Conservation (phyloP, 2,888 invertebrate species). For the Dendrolimus pini region DNA sequence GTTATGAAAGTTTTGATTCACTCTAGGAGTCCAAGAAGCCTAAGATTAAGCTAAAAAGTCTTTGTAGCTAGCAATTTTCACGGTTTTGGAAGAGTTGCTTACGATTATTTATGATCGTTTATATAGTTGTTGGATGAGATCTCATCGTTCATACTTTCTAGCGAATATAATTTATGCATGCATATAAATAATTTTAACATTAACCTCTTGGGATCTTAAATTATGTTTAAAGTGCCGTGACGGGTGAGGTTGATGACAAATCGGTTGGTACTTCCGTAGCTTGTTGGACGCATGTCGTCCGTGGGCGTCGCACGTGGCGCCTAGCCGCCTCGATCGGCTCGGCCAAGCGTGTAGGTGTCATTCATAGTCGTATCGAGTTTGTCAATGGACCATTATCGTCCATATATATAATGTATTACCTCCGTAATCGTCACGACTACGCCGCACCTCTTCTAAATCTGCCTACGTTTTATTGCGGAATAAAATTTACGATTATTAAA, state of each 20-base stretch:
- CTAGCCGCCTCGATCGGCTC: constrained; percentile 15
- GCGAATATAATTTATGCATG: not conserved
- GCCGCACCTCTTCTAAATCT: not conserved
- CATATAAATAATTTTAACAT: not conserved
- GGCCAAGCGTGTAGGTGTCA: constrained; percentile 16
- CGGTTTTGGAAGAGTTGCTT: too few relatives aligned
- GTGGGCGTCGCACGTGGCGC: constrained; percentile 34
- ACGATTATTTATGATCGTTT: not conserved
- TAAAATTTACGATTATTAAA: not conserved
- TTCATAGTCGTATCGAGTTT: constrained; percentile 20
- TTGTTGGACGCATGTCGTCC: constrained; percentile 9
- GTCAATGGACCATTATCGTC: constrained; percentile 19
- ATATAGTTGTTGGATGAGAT: not conserved
- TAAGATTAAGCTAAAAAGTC: too few relatives aligned
- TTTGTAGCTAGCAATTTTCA: too few relatives aligned
- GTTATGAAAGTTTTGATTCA: too few relatives aligned
- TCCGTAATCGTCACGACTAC: constrained; percentile 8
- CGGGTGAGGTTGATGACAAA: constrained; percentile 25
- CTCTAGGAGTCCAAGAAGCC: too few relatives aligned
- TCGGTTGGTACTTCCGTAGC: constrained; percentile 39
- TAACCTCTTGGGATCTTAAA: not conserved
- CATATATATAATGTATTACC: constrained; percentile 17
- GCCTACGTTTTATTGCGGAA: not conserved
- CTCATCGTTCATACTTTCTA: not conserved
- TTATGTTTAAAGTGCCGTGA: not conserved